Evolutionary conservation across 2,888 invertebrate species (phyloP), one percentile per base, ranked within the genome.

Genomic region (Ornithoptera alexandrae): DNA sequence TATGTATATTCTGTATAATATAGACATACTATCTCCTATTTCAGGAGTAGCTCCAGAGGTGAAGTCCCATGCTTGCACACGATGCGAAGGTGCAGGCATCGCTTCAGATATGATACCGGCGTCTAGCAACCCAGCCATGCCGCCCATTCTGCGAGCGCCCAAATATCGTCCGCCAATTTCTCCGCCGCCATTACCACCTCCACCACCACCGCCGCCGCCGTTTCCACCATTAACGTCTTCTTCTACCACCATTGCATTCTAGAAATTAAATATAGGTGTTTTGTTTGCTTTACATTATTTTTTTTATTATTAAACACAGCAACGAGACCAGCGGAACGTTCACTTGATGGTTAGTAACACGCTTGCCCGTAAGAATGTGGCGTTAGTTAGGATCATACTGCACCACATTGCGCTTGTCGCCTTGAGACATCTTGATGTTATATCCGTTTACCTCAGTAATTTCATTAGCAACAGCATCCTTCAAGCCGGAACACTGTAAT

Each of bases 61-160:
- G 85, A 97, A 96, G 89, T 97, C 96, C 97, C 97, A 97, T 60
- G 95, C 95, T 88, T 97, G 97, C 76, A 97, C 96, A 74, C 97
- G 93, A 86, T 97, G 96, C 76, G 95, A 95, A 60, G 95, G 94
- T 62, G 94, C 94, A 46, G 95, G 93, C 62, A 95, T 91, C 6
- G 94, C 89, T 73, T 93, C 93, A 12, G 93, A 90, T 72, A 92
- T 86, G 76, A 93, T 85, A 68, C 89, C 87, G 20, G 90, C 86
- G 79, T 87, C 93, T 69, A 86, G 82, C 73, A 86, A 81, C 62
- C 86, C 87, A 74, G 87, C 89, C 88, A 91, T 87, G 75, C 88
- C 87, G 53, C 83, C 80, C 78, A 78, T 73, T 22, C 86, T 76
- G 50, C 89, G 85, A 22, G 86, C 80, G 56, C 81, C 81, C n/a